Base-by-base conservation (phyloP, 1,140 invertebrate species). In the Dinoponera quadriceps region DNA sequence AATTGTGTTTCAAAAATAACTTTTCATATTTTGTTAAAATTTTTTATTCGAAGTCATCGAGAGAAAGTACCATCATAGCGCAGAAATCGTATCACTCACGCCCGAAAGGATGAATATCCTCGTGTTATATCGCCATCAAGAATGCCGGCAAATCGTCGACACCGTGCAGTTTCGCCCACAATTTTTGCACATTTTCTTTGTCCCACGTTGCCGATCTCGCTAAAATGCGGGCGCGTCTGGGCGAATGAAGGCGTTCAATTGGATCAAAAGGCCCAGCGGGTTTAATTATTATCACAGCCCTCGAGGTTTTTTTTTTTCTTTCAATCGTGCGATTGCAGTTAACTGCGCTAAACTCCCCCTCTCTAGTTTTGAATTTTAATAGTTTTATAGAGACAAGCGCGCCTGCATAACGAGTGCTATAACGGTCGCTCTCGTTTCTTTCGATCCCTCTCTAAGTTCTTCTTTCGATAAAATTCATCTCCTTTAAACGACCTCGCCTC, bases 211-310 rank as follows among this genome's bases (percentile, higher is more conserved):
- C 69, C 57, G 13, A 80, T 72, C 25, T 78, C n/a, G 54, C 60
- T 66, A 27, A 73, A 86, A 83, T 63, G 51, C 38, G 68, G 62
- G 62, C n/a, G 33, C 13, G 27, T 22, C 25, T 33, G 18, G 20
- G n/a, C n/a, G n/a, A 85, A 75, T 68, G 18, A 63, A 84, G 55
- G 44, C 66, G 83, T 83, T 87, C 68, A 88, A 88, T 88, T 88
- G 63, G 66, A 83, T 88, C 83, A 80, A 85, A 88, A 88, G 83
- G 65, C 44, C 74, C 29, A 55, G 80, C 74, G 69, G 68, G 44
- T 51, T 88, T 73, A 84, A 85, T 88, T 74, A 86, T 22, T 48
- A n/a, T 11, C 55, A 25, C 48, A 44, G 38, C 48, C 22, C 49
- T 57, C 81, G 33, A 27, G n/a, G n/a, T n/a, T n/a, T n/a, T n/a